These are phyloP conservation scores for Anthophora plumipes DNA, from an alignment of 2,888 invertebrate species.

Conservation along the genomic window DNA sequence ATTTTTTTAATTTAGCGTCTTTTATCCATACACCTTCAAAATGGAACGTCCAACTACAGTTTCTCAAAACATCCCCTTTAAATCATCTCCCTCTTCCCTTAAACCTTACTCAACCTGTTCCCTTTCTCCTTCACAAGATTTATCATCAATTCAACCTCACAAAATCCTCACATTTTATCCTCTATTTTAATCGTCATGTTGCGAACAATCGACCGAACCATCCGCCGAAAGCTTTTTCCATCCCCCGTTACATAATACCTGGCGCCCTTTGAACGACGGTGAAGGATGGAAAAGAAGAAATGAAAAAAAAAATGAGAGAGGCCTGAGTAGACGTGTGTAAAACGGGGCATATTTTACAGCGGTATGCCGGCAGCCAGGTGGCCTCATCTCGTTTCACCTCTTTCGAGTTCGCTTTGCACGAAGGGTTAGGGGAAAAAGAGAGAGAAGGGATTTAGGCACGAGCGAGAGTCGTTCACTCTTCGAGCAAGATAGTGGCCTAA, in stretches of 20 bases:
- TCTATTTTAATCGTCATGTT: constrained; percentile 29
- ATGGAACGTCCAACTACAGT: too few species aligned
- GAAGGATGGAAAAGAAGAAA: background rate
- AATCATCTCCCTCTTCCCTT: too few species aligned
- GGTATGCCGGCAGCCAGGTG: constrained; percentile 54
- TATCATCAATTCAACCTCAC: background rate
- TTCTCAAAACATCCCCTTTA: too few species aligned
- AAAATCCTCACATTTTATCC: constrained; percentile 8
- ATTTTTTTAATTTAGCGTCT: too few species aligned
- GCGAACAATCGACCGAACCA: constrained; percentile 28
- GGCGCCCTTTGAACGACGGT: background rate
- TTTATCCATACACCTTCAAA: too few species aligned
- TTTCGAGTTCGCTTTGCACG: constrained; percentile 38
- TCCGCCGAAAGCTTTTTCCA: constrained; percentile 22
- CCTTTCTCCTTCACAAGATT: background rate
- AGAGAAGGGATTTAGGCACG: constrained; percentile 33
- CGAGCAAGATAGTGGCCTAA: constrained; percentile 65
- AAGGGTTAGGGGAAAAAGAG: constrained; percentile 12
- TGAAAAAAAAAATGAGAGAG: constrained; percentile 3
- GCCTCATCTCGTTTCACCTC: constrained; percentile 60
- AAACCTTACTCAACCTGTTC: too few species aligned
- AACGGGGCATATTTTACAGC: constrained; percentile 65
- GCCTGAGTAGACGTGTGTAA: constrained; percentile 57
- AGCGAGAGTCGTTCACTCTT: constrained; percentile 60
- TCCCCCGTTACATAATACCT: constrained; percentile 3